Percentiles rank a stretch among this genome's conserved stretches.
These are phyloP conservation scores for Neoarius graeffei DNA, from an alignment of 2,113 vertebrate genomes.

Conservation along the genomic window DNA sequence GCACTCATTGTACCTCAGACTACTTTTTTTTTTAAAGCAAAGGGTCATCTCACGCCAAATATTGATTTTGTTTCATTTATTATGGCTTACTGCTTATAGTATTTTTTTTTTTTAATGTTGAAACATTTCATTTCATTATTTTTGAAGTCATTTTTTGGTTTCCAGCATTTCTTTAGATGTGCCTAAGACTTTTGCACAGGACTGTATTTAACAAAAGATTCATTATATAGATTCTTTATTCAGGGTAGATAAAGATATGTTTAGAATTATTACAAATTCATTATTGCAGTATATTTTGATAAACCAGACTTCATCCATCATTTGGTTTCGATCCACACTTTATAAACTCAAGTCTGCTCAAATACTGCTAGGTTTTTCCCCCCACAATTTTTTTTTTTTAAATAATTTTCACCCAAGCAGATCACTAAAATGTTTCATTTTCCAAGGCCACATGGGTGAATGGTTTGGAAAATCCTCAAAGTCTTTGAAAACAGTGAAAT, in stretches of 20 bases:
- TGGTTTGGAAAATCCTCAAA: conserved; percentile 16
- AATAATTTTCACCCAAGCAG: background rate
- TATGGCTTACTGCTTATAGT: too few relatives aligned
- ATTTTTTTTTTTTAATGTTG: too few relatives aligned
- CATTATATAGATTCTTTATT: background rate
- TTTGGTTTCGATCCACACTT: background rate
- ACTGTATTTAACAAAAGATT: background rate
- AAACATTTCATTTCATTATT: too few relatives aligned
- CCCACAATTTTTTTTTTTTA: background rate
- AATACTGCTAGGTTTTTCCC: background rate
- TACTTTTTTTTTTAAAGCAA: too few relatives aligned
- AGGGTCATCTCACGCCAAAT: too few relatives aligned
- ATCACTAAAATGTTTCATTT: background rate
- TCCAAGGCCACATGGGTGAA: background rate
- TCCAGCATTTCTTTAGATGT: too few relatives aligned
- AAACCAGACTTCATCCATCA: background rate
- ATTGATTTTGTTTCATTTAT: too few relatives aligned
- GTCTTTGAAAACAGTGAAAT: background rate
- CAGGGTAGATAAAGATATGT: background rate
- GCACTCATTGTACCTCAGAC: too few relatives aligned
- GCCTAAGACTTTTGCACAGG: too few relatives aligned
- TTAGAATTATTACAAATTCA: background rate
- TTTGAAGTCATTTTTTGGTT: too few relatives aligned
- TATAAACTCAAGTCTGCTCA: background rate
- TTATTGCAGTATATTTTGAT: conserved; percentile 29